Conservation (phyloP, 2,888 invertebrate genomes). For the Pelosia muscerda region DNA sequence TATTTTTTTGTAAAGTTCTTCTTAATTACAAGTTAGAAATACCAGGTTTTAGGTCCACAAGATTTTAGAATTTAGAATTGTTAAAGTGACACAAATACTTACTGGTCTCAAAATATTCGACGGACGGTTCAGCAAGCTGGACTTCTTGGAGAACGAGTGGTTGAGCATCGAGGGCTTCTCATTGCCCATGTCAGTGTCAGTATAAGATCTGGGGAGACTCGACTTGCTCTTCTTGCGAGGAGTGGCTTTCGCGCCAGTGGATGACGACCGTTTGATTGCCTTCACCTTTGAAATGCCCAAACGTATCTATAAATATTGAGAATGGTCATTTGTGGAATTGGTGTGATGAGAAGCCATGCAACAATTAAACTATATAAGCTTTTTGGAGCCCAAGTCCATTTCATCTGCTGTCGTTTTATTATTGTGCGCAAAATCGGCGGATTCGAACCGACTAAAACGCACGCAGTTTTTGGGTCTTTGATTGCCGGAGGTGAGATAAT, state of each 20-base stretch:
- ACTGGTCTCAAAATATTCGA: slow-evolving; percentile 90
- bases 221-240: slow-evolving; percentile 84
- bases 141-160: slow-evolving; percentile 84
- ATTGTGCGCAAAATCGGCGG: too few relatives aligned
- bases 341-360: slow-evolving; percentile 28
- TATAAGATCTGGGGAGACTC: slow-evolving; percentile 69
- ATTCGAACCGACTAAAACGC: too few relatives aligned
- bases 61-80: too few relatives aligned
- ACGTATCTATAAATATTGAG: slow-evolving; percentile 81
- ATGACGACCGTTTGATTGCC: slow-evolving; percentile 79
- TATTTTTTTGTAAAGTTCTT: too few relatives aligned
- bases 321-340: slow-evolving; percentile 47
- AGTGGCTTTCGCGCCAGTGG: slow-evolving; percentile 70
- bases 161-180: slow-evolving; percentile 88
- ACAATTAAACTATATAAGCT: neutral
- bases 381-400: neutral
- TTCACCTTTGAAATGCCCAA: slow-evolving; percentile 83
- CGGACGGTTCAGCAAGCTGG: slow-evolving; percentile 89
- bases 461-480: too few relatives aligned
- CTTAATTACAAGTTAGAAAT: too few relatives aligned
- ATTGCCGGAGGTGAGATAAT: too few relatives aligned
- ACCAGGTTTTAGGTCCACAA: too few relatives aligned
- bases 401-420: too few relatives aligned
- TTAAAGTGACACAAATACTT: too few relatives aligned
- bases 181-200: slow-evolving; percentile 78